Evolutionary conservation across 2,888 invertebrate species (phyloP).

Genomic region (Folsomia candida): DNA sequence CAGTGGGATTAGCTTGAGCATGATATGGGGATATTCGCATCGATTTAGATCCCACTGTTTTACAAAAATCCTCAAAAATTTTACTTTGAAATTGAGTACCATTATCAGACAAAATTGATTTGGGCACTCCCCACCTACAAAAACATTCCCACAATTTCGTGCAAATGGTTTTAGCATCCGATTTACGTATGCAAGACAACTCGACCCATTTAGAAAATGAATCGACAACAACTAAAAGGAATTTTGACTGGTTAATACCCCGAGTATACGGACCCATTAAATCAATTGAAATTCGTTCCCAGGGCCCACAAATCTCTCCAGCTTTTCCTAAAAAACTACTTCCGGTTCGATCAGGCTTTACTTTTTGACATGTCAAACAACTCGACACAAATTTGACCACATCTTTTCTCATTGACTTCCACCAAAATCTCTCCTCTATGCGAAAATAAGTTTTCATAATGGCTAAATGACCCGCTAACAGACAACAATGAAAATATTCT

Average conservation of each 20-base stretch:
- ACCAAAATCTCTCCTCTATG: background rate
- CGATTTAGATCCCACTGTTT: constrained; percentile 18
- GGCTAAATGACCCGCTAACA: constrained; percentile 8
- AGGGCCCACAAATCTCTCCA: constrained; percentile 9
- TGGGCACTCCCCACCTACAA: constrained; percentile 22
- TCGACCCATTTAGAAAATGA: constrained; percentile 28
- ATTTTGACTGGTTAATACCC: constrained; percentile 21
- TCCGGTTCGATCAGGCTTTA: constrained; percentile 8
- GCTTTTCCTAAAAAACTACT: background rate
- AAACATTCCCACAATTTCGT: constrained; percentile 12
- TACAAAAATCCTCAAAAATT: constrained; percentile 16
- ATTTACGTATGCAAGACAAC: background rate
- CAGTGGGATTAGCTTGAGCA: constrained; percentile 30
- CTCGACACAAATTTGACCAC: constrained; percentile 12
- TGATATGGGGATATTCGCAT: constrained; percentile 28
- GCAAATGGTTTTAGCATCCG: constrained; percentile 8
- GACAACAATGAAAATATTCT: constrained; percentile 21
- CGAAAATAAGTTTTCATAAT: background rate
- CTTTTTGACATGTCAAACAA: constrained; percentile 24
- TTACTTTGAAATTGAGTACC: no score
- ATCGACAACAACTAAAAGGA: constrained; percentile 27
- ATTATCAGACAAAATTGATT: constrained; percentile 23
- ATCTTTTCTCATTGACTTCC: constrained; percentile 14
- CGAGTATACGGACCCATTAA: constrained; percentile 10
- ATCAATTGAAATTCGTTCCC: constrained; percentile 16